Conservation (phyloP, 1,140 invertebrate species). For the Caenorhabditis remanei region DNA sequence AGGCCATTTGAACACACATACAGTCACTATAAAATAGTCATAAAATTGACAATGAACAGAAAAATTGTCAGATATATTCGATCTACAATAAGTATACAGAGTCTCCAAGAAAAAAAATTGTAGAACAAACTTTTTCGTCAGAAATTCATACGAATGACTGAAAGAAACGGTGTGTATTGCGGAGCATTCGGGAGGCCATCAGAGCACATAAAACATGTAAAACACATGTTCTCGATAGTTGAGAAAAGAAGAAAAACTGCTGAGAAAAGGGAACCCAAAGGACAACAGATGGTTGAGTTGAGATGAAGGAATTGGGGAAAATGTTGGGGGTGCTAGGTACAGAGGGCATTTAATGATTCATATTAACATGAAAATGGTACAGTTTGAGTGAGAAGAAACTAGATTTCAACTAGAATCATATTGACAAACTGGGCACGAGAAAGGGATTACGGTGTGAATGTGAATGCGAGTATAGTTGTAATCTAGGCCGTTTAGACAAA, state of each 20-base stretch:
- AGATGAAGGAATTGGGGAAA: not conserved
- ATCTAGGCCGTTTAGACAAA: conserved; percentile 37
- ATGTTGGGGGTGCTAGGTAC: not conserved
- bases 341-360: not conserved
- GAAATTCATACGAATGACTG: conserved; percentile 22
- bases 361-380: not conserved
- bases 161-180: not conserved
- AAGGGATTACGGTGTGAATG: conserved; percentile 35
- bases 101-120: not conserved
- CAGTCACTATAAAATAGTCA: conserved; percentile 23
- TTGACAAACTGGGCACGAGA: not conserved
- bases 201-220: conserved; percentile 53
- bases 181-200: conserved; percentile 26
- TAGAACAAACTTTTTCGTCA: not conserved
- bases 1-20: conserved; percentile 11
- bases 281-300: conserved; percentile 27
- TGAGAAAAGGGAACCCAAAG: not conserved
- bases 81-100: not conserved
- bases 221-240: conserved; percentile 42
- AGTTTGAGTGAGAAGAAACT: too few relatives aligned
- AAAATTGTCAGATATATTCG: not conserved
- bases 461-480: conserved; percentile 48
- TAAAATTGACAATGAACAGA: conserved; percentile 35
- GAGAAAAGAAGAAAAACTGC: not conserved
- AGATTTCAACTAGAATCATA: not conserved